Conservation (phyloP, 2,113 vertebrate species). For the Malaclemys terrapin region DNA sequence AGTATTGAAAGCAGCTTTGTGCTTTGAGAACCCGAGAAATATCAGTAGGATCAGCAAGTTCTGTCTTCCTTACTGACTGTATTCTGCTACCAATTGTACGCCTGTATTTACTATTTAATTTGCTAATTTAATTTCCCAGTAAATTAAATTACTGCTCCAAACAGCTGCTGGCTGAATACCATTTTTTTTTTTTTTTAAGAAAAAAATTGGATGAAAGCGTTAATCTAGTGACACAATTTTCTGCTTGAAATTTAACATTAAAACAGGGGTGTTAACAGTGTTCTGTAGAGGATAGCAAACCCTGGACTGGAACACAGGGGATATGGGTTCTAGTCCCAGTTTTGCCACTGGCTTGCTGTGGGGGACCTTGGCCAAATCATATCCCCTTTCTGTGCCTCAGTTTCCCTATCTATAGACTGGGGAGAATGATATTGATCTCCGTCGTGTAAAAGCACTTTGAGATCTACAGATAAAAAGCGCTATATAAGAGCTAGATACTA, state of each 20-base stretch:
- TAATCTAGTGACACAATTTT: background rate
- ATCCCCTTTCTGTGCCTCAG: background rate
- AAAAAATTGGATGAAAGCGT: constrained; percentile 4
- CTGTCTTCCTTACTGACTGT: constrained; percentile 30
- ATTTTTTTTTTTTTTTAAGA: background rate
- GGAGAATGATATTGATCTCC: background rate
- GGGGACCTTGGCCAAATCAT: background rate
- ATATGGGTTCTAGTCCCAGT: background rate
- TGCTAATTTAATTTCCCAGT: constrained; percentile 44
- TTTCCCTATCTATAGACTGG: background rate
- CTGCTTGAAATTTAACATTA: background rate
- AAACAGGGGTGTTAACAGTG: background rate
- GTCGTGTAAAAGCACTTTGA: background rate
- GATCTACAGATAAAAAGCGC: background rate
- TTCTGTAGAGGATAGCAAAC: background rate
- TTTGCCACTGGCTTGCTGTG: background rate
- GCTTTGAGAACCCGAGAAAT: constrained; percentile 44
- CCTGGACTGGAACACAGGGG: background rate
- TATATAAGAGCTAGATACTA: background rate
- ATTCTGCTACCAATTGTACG: constrained; percentile 41
- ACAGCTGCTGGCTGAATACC: background rate
- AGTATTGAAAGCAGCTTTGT: constrained; percentile 44
- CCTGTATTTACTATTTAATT: constrained; percentile 23
- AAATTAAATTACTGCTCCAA: constrained; percentile 4
- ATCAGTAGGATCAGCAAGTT: background rate